Evolutionary conservation across 2,113 vertebrate genomes (phyloP).

Genomic region (Rutilus rutilus): DNA sequence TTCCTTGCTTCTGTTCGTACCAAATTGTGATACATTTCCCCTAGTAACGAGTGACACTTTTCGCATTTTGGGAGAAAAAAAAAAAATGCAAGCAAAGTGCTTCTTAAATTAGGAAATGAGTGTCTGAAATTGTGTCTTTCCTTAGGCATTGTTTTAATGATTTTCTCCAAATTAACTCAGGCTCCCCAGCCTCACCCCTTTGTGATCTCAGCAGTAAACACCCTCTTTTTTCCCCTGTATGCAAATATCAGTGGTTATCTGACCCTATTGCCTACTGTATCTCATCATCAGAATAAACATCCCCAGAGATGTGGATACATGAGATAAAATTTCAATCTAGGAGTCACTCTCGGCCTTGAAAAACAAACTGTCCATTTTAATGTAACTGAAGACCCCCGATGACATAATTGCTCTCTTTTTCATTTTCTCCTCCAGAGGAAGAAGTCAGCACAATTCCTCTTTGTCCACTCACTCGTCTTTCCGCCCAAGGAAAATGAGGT

Average conservation of each 20-base stretch:
- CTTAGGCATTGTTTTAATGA: slow-evolving; percentile 72
- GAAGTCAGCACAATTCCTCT: slow-evolving; percentile 55
- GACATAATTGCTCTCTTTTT: slow-evolving; percentile 50
- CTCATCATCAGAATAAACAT: slow-evolving; percentile 7
- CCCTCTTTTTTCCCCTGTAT: slow-evolving; percentile 24
- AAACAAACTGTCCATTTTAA: slow-evolving; percentile 53
- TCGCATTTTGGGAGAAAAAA: slow-evolving; percentile 56
- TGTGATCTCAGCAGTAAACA: slow-evolving; percentile 39
- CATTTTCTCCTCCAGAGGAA: slow-evolving; percentile 19
- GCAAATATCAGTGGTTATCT: slow-evolving; percentile 18
- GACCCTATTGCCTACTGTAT: slow-evolving; percentile 21
- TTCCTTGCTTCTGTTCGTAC: slow-evolving; percentile 54
- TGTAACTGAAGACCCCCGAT: slow-evolving; percentile 45
- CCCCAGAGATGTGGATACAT: not conserved
- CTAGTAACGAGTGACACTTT: slow-evolving; percentile 51
- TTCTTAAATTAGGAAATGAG: slow-evolving; percentile 68
- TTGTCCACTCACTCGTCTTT: slow-evolving; percentile 50
- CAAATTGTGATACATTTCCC: slow-evolving; percentile 65
- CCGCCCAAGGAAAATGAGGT: slow-evolving; percentile 46
- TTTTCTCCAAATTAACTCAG: slow-evolving; percentile 69
- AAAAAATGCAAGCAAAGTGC: slow-evolving; percentile 63
- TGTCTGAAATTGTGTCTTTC: slow-evolving; percentile 66
- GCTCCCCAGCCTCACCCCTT: slow-evolving; percentile 42
- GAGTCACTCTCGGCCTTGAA: slow-evolving; percentile 37
- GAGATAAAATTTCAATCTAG: slow-evolving; percentile 24